These are phyloP conservation scores for Drosophila meridiana DNA, from an alignment of 2,888 invertebrate genomes.

Conservation along the genomic window DNA sequence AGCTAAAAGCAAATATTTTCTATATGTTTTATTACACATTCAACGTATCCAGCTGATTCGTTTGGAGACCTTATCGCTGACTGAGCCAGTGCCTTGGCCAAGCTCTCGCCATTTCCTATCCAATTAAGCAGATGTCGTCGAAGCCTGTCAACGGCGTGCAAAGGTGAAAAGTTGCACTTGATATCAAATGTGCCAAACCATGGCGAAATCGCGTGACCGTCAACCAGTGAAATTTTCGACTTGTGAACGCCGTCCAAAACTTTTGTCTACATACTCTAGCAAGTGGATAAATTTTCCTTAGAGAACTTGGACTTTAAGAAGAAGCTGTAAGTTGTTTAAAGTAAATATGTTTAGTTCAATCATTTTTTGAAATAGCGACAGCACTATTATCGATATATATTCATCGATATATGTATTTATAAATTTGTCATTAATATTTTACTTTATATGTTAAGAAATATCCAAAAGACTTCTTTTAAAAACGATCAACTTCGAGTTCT, in stretches of 20 bases:
- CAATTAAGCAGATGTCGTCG: slow-evolving; percentile 67
- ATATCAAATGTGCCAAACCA: slow-evolving; percentile 71
- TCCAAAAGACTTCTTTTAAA: too few species aligned
- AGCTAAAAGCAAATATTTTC: background rate
- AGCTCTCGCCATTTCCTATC: slow-evolving; percentile 48
- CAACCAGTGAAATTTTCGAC: slow-evolving; percentile 39
- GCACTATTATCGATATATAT: too few species aligned
- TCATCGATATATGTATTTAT: too few species aligned
- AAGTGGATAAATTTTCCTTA: background rate
- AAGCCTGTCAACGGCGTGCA: slow-evolving; percentile 54
- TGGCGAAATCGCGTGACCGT: slow-evolving; percentile 71
- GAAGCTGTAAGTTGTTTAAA: background rate
- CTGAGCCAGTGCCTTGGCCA: slow-evolving; percentile 45
- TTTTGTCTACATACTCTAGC: slow-evolving; percentile 22
- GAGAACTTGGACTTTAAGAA: background rate
- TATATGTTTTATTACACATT: background rate
- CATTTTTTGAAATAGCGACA: background rate
- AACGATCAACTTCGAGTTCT: background rate
- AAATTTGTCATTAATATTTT: too few species aligned
- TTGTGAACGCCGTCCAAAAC: slow-evolving; percentile 20
- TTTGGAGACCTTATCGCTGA: slow-evolving; percentile 56
- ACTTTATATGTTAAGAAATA: too few species aligned
- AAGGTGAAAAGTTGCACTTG: slow-evolving; percentile 72
- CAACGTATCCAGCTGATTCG: slow-evolving; percentile 22
- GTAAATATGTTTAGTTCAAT: too few species aligned